Conservation (phyloP, 2,888 invertebrate genomes). For the Ellobium chinense region DNA sequence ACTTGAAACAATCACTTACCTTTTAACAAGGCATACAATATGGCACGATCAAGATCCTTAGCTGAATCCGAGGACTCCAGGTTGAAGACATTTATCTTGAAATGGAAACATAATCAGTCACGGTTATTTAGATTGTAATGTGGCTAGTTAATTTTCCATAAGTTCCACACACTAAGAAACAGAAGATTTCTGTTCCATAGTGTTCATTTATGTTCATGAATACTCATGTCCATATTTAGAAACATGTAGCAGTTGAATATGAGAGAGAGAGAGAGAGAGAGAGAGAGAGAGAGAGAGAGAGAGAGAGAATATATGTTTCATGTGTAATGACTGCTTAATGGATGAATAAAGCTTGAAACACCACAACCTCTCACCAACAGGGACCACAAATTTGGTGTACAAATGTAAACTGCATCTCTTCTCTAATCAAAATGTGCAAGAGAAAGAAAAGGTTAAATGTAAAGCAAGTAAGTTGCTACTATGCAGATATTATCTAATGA, state of each 20-base stretch:
- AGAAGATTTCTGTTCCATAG: too few species aligned
- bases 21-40: slow-evolving; percentile 76
- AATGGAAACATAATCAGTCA: slow-evolving; percentile 5
- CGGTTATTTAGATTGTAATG: too few species aligned
- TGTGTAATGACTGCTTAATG: not conserved
- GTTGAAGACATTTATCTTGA: slow-evolving; percentile 74
- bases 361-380: too few species aligned
- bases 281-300: slow-evolving; percentile 31
- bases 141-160: too few species aligned
- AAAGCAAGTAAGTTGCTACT: not conserved
- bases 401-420: too few species aligned
- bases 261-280: slow-evolving; percentile 26
- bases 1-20: slow-evolving; percentile 55
- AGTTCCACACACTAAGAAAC: too few species aligned
- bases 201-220: too few species aligned
- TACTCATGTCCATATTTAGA: too few species aligned
- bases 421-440: slow-evolving; percentile 7
- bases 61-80: slow-evolving; percentile 69
- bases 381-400: too few species aligned
- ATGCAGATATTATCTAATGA: not conserved
- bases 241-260: not conserved
- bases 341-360: too few species aligned
- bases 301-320: slow-evolving; percentile 8
- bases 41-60: slow-evolving; percentile 76
- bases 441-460: slow-evolving; percentile 10